Evolutionary conservation across 2,888 invertebrate genomes (phyloP), one percentile per base, ranked within the genome.

Genomic region (Drosophila demipolita): DNA sequence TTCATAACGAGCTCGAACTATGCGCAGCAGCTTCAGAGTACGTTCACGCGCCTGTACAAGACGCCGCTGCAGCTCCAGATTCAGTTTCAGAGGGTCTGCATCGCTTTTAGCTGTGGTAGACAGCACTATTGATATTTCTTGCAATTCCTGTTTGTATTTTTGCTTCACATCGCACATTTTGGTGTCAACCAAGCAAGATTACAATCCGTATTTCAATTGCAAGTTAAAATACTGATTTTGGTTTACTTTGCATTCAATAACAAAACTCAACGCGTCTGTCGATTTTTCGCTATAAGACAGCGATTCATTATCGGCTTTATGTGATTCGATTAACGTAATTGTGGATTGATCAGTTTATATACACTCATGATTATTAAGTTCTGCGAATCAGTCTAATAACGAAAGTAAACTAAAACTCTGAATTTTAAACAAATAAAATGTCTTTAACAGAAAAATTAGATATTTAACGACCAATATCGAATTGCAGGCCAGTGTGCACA

Each of bases 21-120:
- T 68, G 15, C 78, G 36, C 26, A 92, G 35, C 3, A 92, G 38
- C 1, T 63, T 36, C 29, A 83, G 61, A 1, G 92, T 66, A 42
- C 85, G 82, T 1, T 54, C 32, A 3, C 83, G 80, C 5, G 91
- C 67, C 15, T 78, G 59, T 3, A 83, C 57, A n/a, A 93, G 68
- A n/a, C 86, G 80, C 0, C 72, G 63, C 48, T 92, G 91, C 71
- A 93, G 71, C 48, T 84, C 79, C 58, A 80, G 82, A 70, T 93
- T 93, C 0, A 91, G 50, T 33, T 29, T 11, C 23, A 93, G 66
- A 0, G 92, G 90, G 65, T 87, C 90, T 35, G 77, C 67, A 35
- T 81, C 79, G 38, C 69, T 81, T 1, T 55, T 66, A 2, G 4
- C 58, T 20, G 8, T 67, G 11, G 57, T 23, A 17, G 49, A 26